Conservation (phyloP, 2,113 vertebrate genomes). For the Epinephelus moara region DNA sequence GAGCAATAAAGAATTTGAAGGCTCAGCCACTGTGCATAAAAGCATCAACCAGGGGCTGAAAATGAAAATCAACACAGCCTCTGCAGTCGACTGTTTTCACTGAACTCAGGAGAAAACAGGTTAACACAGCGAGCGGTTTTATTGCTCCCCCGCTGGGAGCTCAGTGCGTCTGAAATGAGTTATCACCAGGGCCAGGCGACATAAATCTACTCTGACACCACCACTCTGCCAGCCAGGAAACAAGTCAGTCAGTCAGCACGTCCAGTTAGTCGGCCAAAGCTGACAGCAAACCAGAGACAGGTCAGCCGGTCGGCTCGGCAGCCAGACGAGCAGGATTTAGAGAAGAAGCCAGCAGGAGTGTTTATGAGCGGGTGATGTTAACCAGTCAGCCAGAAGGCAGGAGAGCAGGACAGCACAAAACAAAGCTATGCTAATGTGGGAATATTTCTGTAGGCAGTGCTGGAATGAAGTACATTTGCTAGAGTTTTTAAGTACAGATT, state of each 20-base stretch:
- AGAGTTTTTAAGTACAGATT: too few species aligned
- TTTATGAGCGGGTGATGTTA: constrained; percentile 8
- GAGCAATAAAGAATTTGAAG: too few species aligned
- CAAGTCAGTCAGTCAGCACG: constrained; percentile 49
- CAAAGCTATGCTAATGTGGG: neutral
- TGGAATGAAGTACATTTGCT: neutral
- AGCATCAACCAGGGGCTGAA: neutral
- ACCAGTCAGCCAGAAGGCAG: constrained; percentile 5
- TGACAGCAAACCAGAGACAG: constrained; percentile 48
- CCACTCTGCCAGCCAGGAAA: constrained; percentile 62
- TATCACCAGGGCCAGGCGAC: constrained; percentile 53
- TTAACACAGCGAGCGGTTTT: constrained; percentile 45
- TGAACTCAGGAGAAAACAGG: constrained; percentile 36
- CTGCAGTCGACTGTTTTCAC: neutral
- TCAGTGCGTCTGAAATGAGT: constrained; percentile 68
- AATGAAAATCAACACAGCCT: neutral
- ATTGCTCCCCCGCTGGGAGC: constrained; percentile 51
- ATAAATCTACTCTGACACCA: constrained; percentile 68
- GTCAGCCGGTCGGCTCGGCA: neutral
- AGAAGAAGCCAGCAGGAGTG: neutral
- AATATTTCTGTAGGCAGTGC: neutral
- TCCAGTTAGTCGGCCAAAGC: constrained; percentile 29
- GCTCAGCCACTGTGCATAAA: neutral
- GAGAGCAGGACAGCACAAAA: neutral
- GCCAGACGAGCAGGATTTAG: constrained; percentile 43